Base-by-base conservation (phyloP, 1,140 invertebrate genomes). In the Cardiocondyla obscurior region DNA sequence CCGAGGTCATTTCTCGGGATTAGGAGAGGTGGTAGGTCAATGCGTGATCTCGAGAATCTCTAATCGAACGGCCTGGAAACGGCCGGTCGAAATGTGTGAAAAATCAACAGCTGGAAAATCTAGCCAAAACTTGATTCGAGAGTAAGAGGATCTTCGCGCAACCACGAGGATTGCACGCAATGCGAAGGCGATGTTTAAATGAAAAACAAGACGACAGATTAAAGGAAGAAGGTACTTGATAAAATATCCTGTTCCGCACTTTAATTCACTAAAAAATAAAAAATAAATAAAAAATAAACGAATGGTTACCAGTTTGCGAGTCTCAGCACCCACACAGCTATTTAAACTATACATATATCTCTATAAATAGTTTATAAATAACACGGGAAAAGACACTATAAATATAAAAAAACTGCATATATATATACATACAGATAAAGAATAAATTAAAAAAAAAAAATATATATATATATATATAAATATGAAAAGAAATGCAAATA, bases 291-390 rank as follows among this genome's bases (percentile, higher is more conserved):
- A 57, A 81, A 86, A 77, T 42, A 30, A 90, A 91, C 83, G 70
- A 88, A 91, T 90, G 89, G 91, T 91, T 92, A 92, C 90, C 91
- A 92, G 58, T 88, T 91, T 90, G 85, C 89, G 83, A 90, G 88
- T 91, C 89, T 88, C 89, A 90, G 69, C 72, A 89, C 82, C 91
- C 82, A 91, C 74, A 88, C 82, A 91, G 85, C 76, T 90, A 88
- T 88, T 89, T 81, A 88, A 90, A 91, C 62, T 88, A 86, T 85
- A 86, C 69, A 28, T 90, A 90, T 85, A 70, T 74, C 62, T 90
- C 90, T 90, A 91, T 86, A 90, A 90, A 89, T 62, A 62, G 58
- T 76, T 87, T 89, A 90, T 89, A 91, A 89, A 90, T 89, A 88
- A 69, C n/a, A n/a, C 25, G 42, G 25, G n/a, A 49, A 76, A 83